Evolutionary conservation across 1,140 invertebrate genomes (phyloP), one percentile per base, ranked within the genome.

Genomic region (Uloborus diversus): DNA sequence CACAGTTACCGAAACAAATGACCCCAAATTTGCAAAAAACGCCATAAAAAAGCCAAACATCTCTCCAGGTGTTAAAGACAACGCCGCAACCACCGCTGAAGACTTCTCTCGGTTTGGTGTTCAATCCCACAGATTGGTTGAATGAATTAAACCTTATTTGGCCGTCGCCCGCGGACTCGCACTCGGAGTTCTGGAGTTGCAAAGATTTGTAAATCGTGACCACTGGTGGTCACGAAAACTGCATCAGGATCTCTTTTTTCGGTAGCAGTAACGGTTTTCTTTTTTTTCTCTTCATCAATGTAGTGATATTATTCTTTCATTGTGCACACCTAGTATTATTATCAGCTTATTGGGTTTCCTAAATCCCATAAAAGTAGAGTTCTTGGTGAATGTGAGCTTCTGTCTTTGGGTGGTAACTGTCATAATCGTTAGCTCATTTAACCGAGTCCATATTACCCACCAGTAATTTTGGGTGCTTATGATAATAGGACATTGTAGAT

Each of bases 61-160:
- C 57, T 33, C 69, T 71, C 69, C 69, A 71, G 69, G 69, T 71
- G 69, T 71, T 71, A 71, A 71, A 59, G 28, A 56, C 30, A 28
- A 14, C 69, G 13, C 17, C 42, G 53, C 47, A 28, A 51, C 17
- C 23, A 14, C 13, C 25, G 25, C 11, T 32, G 13, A 11, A 56
- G 9, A 13, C 17, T 42, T 42, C n/a, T 42, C 9, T 17, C 37
- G 17, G 37, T 13, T 42, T 17, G 9, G 37, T 42, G 49, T 69
- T 69, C 27, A 23, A 61, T 56, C 27, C 30, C 53, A 57, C 69
- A 61, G n/a, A 47, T 35, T 61, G 56, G 30, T 28, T 20, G 69
- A 59, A 59, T 47, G 69, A 71, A 71, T 71, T 61, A 71, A 17
- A 2, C 14, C 35, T 35, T 42, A 42, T 13, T 49, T 42, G 9